A percentile compares a stretch with the other conserved stretches of the same genome.
These are phyloP conservation scores for Leptopilina boulardi DNA, from an alignment of 1,140 invertebrate species.

Conservation along the genomic window DNA sequence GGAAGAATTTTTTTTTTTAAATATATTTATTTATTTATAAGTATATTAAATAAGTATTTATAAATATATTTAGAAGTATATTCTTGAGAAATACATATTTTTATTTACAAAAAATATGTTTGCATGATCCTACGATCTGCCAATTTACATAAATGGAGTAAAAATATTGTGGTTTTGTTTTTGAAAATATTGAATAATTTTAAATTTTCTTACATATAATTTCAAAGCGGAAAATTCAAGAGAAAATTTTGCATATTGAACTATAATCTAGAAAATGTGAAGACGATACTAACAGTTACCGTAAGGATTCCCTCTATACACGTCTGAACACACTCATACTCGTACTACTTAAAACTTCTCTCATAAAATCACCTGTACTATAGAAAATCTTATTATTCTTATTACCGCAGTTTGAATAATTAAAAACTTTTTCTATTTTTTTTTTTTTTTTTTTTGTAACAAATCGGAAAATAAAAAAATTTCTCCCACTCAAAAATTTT, in stretches of 20 bases:
- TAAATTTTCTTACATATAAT: neutral
- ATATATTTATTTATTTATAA: too few species aligned
- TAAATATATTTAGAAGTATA: too few species aligned
- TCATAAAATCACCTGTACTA: neutral
- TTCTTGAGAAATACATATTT: too few species aligned
- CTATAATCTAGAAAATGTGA: neutral
- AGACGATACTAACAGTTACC: conserved; percentile 26
- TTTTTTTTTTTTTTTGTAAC: neutral
- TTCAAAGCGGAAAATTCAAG: neutral
- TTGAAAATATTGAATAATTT: neutral
- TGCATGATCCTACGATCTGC: too few species aligned
- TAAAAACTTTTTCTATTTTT: neutral
- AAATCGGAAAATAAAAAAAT: too few species aligned
- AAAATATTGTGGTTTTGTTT: neutral
- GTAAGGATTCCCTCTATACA: conserved; percentile 2
- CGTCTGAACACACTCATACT: conserved; percentile 2
- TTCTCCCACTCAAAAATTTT: too few species aligned
- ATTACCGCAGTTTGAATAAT: neutral
- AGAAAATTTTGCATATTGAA: neutral
- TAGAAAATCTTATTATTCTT: neutral
- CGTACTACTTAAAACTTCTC: conserved; percentile 19
- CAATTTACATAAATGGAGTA: neutral
- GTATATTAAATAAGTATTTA: too few species aligned
- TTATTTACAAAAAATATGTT: too few species aligned
- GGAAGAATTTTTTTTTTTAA: too few species aligned